Evolutionary conservation across 2,113 vertebrate genomes (phyloP), one percentile per base, ranked within the genome.

Genomic region (Scatophagus argus): DNA sequence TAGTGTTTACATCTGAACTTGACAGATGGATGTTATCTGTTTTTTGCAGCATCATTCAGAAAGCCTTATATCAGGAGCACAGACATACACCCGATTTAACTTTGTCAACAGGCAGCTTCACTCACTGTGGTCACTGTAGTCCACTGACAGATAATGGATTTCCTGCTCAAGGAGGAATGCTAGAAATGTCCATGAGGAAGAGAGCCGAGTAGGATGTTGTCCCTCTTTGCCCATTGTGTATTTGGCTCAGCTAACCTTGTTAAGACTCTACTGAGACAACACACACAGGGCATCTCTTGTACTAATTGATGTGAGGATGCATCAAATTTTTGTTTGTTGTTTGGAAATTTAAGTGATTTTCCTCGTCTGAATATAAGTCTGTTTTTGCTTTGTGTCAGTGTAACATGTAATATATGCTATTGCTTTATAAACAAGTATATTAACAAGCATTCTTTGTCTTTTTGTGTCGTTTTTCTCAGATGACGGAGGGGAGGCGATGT

Each of bases 401-500:
- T 43, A 47, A 31, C 19, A 19, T 69, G 8, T 49, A 41, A 32
- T 47, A 39, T 3, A 12, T 43, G 19, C 49, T 17, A 46, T 13
- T 3, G 1, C 17, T 61, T 36, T 52, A 21, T 27, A 10, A 46
- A 56, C 52, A 75, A 16, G 16, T 27, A 16, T 61, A 27, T 34
- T 79, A 59, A 85, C n/a, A 36, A 67, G 12, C 13, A 43, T 59
- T 2, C 9, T 3, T 52, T 73, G 10, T 66, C 3, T 78, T 38
- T 39, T 65, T 59, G 29, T 75, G 21, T 77, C 10, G n/a, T 56
- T 31, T 82, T 70, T 67, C 23, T 19, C 62, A 99, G 97, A 99
- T 99, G 97, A 98, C 97, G 86, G 97, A 99, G 90, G 97, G 97
- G 66, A 96, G 97, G 92, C 95, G 97, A 94, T 99, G 97, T 95